Percentiles rank a stretch among this genome's conserved stretches.
Evolutionary conservation across 2,797 vertebrate species (phyloP).

Genomic region (Oreochromis grahami): DNA sequence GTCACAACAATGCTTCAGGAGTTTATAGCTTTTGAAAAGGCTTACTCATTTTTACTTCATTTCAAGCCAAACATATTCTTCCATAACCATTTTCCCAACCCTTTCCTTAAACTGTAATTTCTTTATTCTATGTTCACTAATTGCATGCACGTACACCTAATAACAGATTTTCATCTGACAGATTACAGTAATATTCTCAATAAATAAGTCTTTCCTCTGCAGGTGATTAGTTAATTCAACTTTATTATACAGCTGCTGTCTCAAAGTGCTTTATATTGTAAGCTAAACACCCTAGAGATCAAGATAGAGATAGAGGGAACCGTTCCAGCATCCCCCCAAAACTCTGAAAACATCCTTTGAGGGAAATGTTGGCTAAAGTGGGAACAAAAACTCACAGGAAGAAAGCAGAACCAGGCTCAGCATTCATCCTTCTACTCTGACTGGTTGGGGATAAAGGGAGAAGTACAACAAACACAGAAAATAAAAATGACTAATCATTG

Average conservation of each 20-base stretch:
- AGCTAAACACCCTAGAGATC: not conserved
- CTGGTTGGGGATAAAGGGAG: not conserved
- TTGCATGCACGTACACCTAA: not conserved
- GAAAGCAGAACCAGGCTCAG: not conserved
- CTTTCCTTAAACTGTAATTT: not conserved
- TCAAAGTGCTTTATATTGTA: not conserved
- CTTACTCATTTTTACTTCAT: not conserved
- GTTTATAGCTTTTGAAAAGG: not conserved
- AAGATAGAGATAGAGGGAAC: not conserved
- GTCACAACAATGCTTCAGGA: not conserved
- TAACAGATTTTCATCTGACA: not conserved
- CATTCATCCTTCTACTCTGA: not conserved
- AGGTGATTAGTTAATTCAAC: not conserved
- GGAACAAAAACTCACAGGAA: not conserved
- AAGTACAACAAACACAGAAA: not conserved
- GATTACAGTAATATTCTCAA: not conserved
- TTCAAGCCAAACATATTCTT: not conserved
- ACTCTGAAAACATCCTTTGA: not conserved
- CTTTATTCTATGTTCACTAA: not conserved
- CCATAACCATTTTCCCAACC: not conserved
- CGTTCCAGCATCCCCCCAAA: rapidly evolving
- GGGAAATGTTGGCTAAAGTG: not conserved
- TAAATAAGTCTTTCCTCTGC: not conserved
- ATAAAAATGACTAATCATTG: not conserved
- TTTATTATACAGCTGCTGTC: not conserved